Evolutionary conservation across 2,888 invertebrate species (phyloP).

Genomic region (Pocota personata): DNA sequence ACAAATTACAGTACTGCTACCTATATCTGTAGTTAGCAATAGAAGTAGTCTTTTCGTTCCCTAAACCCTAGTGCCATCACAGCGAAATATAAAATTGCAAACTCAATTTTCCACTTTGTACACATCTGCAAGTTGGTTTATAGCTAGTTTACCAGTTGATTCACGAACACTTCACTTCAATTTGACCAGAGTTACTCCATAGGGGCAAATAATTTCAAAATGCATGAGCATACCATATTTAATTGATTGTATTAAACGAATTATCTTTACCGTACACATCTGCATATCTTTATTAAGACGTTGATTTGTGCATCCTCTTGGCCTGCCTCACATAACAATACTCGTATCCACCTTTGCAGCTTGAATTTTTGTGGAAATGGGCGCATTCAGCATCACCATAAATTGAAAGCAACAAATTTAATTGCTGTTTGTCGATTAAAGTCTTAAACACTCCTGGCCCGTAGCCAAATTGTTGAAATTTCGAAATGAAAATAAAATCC

Average conservation of each 20-base stretch:
- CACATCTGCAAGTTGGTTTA: too few relatives aligned
- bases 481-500: slow-evolving; percentile 8
- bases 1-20: too few relatives aligned
- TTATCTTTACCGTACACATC: background rate
- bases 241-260: background rate
- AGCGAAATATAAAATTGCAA: too few relatives aligned
- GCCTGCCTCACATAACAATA: background rate
- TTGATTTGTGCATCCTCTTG: background rate
- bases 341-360: background rate
- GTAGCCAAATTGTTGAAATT: background rate
- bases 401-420: background rate
- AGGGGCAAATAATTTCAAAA: background rate
- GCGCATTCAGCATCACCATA: background rate
- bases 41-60: too few relatives aligned
- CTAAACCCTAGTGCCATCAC: too few relatives aligned
- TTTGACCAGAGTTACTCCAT: too few relatives aligned
- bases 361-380: background rate
- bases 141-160: too few relatives aligned
- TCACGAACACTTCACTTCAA: too few relatives aligned
- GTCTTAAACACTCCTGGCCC: background rate
- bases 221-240: background rate
- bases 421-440: background rate
- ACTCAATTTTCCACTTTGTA: too few relatives aligned
- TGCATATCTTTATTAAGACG: background rate
- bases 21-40: too few relatives aligned